A percentile compares a stretch with the other conserved stretches of the same genome.
Conservation (phyloP, 2,888 invertebrate species). For the Parthenolecanium corni region DNA sequence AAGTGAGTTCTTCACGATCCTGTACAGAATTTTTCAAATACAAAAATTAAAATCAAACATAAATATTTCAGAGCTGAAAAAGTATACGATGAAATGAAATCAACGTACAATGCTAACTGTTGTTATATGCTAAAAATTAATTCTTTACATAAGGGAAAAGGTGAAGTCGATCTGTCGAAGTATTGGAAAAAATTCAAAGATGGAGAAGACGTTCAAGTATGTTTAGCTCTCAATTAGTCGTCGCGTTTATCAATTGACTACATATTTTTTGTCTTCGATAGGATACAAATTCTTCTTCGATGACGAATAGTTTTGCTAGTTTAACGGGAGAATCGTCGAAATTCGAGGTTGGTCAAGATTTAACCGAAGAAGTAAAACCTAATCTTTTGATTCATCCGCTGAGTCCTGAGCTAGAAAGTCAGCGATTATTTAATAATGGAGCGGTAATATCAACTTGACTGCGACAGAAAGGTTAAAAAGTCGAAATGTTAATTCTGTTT, state of each 20-base stretch:
- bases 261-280: neutral
- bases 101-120: constrained; percentile 70
- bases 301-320: constrained; percentile 9
- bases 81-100: constrained; percentile 71
- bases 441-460: neutral
- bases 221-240: constrained; percentile 35
- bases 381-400: constrained; percentile 55
- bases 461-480: neutral
- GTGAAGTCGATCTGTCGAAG: constrained; percentile 1
- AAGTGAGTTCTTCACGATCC: constrained; percentile 24
- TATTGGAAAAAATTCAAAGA: constrained; percentile 10
- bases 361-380: constrained; percentile 37
- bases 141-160: constrained; percentile 46
- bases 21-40: neutral
- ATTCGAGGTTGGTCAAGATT: constrained; percentile 45
- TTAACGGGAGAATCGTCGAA: neutral
- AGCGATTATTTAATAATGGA: neutral
- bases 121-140: constrained; percentile 86
- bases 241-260: neutral
- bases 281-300: neutral
- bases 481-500: too few species aligned
- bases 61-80: constrained; percentile 59
- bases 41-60: neutral
- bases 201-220: constrained; percentile 43
- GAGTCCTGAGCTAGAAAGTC: constrained; percentile 44